Percentiles rank a stretch among this genome's conserved stretches.
Evolutionary conservation across 2,113 vertebrate genomes (phyloP).

Genomic region (Entosphenus tridentatus): DNA sequence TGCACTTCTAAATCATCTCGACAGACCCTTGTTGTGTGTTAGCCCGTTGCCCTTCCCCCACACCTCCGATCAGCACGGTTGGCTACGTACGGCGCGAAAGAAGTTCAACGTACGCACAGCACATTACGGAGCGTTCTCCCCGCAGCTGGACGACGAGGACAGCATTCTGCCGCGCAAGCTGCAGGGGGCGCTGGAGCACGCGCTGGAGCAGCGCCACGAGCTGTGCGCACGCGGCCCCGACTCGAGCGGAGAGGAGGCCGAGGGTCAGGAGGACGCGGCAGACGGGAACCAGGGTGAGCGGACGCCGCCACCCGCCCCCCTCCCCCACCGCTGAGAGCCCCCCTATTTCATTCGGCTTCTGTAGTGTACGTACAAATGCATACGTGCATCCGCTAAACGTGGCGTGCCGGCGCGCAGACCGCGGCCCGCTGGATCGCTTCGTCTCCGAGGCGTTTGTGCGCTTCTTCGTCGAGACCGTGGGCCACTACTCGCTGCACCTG

Average conservation of each 20-base stretch:
- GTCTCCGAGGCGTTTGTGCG: slow-evolving; percentile 86
- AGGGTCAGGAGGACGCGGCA: too few relatives aligned
- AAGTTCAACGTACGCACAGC: too few relatives aligned
- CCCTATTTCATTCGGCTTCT: neutral
- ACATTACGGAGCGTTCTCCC: neutral
- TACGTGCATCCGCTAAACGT: too few relatives aligned
- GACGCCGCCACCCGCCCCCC: neutral
- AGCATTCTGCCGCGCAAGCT: slow-evolving; percentile 81
- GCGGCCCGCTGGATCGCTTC: slow-evolving; percentile 38
- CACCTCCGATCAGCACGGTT: too few relatives aligned
- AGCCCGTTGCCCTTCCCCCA: too few relatives aligned
- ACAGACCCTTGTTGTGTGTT: too few relatives aligned
- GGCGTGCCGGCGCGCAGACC: slow-evolving; percentile 16
- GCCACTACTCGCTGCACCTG: slow-evolving; percentile 67
- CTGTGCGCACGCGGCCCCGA: slow-evolving; percentile 87
- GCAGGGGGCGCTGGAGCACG: slow-evolving; percentile 86
- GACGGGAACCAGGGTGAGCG: too few relatives aligned
- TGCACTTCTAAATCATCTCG: too few relatives aligned
- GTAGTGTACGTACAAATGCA: neutral
- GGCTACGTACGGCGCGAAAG: too few relatives aligned
- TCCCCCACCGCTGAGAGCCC: neutral
- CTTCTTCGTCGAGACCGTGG: slow-evolving; percentile 51
- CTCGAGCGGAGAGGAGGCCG: slow-evolving; percentile 43
- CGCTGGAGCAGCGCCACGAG: slow-evolving; percentile 77
- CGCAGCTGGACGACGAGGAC: slow-evolving; percentile 92